Conservation (phyloP, 1,140 invertebrate species). For the Apocrypta bakeri region DNA sequence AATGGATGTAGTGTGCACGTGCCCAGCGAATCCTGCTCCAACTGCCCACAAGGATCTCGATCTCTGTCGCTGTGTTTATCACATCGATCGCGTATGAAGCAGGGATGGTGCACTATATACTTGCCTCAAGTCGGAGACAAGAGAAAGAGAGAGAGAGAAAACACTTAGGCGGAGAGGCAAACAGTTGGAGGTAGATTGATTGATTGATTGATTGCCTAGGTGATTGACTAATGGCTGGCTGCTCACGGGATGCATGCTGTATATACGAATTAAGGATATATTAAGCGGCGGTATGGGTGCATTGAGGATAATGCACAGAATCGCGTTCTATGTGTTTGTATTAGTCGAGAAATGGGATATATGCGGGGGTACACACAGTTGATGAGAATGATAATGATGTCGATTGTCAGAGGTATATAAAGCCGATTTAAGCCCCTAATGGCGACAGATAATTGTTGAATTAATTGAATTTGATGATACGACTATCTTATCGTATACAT, state of each 20-base stretch:
- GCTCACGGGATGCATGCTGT: not conserved
- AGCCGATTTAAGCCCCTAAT: not conserved
- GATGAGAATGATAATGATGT: not conserved
- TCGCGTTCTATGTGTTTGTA: not conserved
- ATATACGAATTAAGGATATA: not conserved
- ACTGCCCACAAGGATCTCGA: not conserved
- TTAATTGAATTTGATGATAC: not conserved
- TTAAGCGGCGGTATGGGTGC: not conserved
- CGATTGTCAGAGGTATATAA: not conserved
- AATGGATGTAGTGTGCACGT: constrained; percentile 62
- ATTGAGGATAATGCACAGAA: constrained; percentile 1
- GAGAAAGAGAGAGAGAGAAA: not conserved
- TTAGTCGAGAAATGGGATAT: not conserved
- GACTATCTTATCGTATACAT: too few species aligned
- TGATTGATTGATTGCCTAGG: constrained; percentile 4
- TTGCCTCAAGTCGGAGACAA: not conserved
- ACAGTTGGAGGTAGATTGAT: not conserved
- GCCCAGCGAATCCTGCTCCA: not conserved
- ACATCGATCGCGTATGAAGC: not conserved
- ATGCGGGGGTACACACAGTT: too few species aligned
- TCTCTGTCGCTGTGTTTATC: constrained; percentile 12
- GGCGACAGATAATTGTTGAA: not conserved
- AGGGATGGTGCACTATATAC: not conserved
- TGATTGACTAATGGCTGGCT: not conserved
- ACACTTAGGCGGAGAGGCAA: not conserved